phyloP scores from a whole-genome alignment of 2,113 vertebrate species.

The Caloenas nicobarica region DNA sequence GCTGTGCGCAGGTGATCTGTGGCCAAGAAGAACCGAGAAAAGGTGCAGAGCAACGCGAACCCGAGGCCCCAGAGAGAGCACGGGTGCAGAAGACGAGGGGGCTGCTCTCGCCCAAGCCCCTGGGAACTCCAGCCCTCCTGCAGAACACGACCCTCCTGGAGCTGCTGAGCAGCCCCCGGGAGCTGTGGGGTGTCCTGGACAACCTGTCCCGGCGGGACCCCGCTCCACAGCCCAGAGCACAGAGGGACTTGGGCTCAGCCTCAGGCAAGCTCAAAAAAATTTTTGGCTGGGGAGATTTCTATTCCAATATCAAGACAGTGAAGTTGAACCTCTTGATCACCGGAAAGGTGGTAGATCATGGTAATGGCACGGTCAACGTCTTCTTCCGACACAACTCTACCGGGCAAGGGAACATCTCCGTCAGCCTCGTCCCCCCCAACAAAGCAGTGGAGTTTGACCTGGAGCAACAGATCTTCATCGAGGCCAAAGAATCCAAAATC shows the following conservation, averaged over 20 bases:
- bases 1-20: constrained; percentile 38
- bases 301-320: constrained; percentile 99
- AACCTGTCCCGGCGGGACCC: constrained; percentile 65
- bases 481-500: constrained; percentile 98
- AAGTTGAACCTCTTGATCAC: constrained; percentile 96
- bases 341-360: constrained; percentile 96
- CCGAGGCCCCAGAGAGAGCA: constrained; percentile 34
- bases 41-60: constrained; percentile 45
- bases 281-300: constrained; percentile 99
- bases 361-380: constrained; percentile 95
- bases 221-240: constrained; percentile 72
- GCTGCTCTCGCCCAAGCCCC: constrained; percentile 52
- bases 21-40: constrained; percentile 54
- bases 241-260: constrained; percentile 78
- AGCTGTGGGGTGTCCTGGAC: constrained; percentile 85
- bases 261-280: constrained; percentile 91
- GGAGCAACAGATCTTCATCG: constrained; percentile 95
- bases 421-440: constrained; percentile 93
- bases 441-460: constrained; percentile 95
- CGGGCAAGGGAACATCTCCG: constrained; percentile 94
- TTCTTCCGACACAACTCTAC: constrained; percentile 98
- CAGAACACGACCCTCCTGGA: constrained; percentile 81
- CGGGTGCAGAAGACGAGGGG: constrained; percentile 34
- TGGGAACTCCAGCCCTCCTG: background rate
- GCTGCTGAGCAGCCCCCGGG: constrained; percentile 82